Evolutionary conservation across 2,888 invertebrate genomes (phyloP), one percentile per base, ranked within the genome.

Genomic region (Apamea crenata): DNA sequence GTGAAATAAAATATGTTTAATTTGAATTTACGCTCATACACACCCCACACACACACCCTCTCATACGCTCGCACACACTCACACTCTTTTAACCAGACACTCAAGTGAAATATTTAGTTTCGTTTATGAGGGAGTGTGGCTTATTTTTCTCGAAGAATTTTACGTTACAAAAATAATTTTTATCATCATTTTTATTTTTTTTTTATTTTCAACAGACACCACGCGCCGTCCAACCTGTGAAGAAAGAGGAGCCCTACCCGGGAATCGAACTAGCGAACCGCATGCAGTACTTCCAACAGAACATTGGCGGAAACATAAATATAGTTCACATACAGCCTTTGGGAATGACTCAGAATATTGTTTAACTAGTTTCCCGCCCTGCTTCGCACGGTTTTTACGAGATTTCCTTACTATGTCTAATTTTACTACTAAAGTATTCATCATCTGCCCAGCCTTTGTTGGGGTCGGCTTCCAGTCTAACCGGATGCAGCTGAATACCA

Each of bases 241-340:
- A 94, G 85, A 95, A 95, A 77, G 93, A 93, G 32, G 95, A 95
- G 3, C 83, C 92, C 0, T 94, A 92, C 83, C 90, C 92, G n/a
- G 94, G 92, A 0, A 84, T 94, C 32, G 94, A 95, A 68, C 87
- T 93, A 21, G 86, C 92, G 6, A 93, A 93, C 84, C 89, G 93
- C 0, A 92, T 94, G 90, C 92, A 93, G 53, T 95, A 93, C 81
- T 94, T 93, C 86, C 94, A 93, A 47, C 93, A 91, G n/a, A 92
- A 90, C 76, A 86, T 92, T 0, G 69, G 85, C 0, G 86, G 74
- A 44, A 91, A 83, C 10, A 5, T 87, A 0, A 89, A 87, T 16
- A 77, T 89, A 29, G 84, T 90, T 0, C 87, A 87, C 2, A 74
- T 90, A 70, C 89, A 90, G 29, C 90, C 89, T 0, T 32, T 87